Conservation (phyloP, 35 echinoderm and acorn worm genomes). For the Eucidaris tribuloides region DNA sequence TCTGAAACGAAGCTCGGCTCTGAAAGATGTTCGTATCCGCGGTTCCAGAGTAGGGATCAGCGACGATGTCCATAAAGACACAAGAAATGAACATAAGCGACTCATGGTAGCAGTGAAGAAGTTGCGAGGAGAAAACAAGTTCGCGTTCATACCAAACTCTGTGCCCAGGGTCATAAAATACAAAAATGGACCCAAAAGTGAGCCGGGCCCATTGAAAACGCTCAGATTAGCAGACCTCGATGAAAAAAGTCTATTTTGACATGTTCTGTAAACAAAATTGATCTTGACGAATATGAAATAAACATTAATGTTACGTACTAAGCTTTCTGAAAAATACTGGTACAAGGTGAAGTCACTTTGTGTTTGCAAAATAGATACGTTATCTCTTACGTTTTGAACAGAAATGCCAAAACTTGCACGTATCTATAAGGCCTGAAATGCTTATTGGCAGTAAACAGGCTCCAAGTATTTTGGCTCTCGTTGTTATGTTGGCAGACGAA, state of each 20-base stretch:
- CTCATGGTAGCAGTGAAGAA: neutral
- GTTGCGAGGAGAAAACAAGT: neutral
- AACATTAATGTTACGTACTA: no score
- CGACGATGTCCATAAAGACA: neutral
- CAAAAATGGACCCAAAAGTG: neutral
- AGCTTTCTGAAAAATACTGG: no score
- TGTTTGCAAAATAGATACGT: neutral
- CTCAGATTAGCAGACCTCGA: neutral
- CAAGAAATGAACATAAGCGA: neutral
- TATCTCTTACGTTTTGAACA: neutral
- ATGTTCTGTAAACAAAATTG: no score
- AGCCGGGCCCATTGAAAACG: neutral
- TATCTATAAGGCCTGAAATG: neutral
- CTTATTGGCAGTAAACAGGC: no score
- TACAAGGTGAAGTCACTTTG: no score
- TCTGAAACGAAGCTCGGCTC: neutral
- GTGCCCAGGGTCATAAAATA: conserved; percentile 5
- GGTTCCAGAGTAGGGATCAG: neutral
- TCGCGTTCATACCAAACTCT: conserved; percentile 9
- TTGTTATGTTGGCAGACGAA: neutral
- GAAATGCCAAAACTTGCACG: neutral
- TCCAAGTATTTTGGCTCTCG: no score
- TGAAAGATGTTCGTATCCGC: neutral
- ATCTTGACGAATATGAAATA: no score
- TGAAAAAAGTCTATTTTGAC: no score